Percentiles rank a stretch among this genome's conserved stretches.
Evolutionary conservation across 2,888 invertebrate species (phyloP).

Genomic region (Erynnis tages): DNA sequence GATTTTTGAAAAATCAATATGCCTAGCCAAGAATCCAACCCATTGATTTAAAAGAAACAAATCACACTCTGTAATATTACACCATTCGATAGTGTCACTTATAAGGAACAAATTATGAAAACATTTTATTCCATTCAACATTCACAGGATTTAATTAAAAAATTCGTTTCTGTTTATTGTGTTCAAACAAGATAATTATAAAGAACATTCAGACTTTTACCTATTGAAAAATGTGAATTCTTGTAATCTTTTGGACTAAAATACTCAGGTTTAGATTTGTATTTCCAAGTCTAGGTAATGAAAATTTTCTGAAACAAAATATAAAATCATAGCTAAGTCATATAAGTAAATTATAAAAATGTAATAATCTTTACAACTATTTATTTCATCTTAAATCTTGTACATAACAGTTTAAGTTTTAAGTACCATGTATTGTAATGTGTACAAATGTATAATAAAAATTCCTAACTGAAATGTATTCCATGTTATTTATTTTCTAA

Average conservation of each 20-base stretch:
- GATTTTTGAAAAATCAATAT: too few relatives aligned
- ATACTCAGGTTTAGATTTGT: conserved; percentile 51
- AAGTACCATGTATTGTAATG: conserved; percentile 67
- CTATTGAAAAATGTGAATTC: conserved; percentile 56
- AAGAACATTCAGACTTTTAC: too few relatives aligned
- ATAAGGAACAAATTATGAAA: too few relatives aligned
- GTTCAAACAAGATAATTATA: too few relatives aligned
- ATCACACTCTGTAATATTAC: too few relatives aligned
- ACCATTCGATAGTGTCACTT: too few relatives aligned
- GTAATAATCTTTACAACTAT: conserved; percentile 67
- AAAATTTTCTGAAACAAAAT: conserved; percentile 26
- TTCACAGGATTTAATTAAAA: too few relatives aligned
- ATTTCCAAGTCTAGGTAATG: conserved; percentile 23
- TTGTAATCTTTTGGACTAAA: conserved; percentile 38
- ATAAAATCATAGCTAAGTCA: conserved; percentile 46
- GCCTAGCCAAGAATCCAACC: too few relatives aligned
- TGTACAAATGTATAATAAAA: conserved; percentile 78
- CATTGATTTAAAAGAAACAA: too few relatives aligned
- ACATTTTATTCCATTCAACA: too few relatives aligned
- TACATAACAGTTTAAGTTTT: conserved; percentile 64
- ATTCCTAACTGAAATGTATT: conserved; percentile 34
- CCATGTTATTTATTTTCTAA: conserved; percentile 14
- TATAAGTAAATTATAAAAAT: conserved; percentile 54
- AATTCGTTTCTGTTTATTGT: too few relatives aligned
- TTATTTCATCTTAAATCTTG: conserved; percentile 68